phyloP scores from a whole-genome alignment of 2,113 vertebrate genomes.

The Sitta europaea region DNA sequence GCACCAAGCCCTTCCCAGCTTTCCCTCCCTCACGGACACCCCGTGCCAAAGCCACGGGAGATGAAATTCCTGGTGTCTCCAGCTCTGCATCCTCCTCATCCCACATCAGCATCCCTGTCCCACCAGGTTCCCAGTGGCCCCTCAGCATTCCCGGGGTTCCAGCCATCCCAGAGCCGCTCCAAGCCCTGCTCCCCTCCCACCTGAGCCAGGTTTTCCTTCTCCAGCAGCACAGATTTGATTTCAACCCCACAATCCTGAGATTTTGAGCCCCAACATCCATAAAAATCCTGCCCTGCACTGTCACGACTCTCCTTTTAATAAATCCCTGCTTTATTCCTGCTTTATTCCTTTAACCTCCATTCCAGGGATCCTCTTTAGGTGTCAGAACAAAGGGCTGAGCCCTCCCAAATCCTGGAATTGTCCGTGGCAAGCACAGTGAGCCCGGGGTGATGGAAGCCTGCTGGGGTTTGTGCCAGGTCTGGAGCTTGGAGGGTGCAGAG shows the following conservation, averaged over 20 bases:
- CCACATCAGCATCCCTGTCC: not conserved
- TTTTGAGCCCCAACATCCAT: not conserved
- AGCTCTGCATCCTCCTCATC: not conserved
- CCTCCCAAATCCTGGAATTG: rapidly evolving
- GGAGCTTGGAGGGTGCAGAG: not conserved
- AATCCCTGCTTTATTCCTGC: too few species aligned
- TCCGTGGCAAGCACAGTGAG: not conserved
- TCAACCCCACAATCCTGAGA: rapidly evolving
- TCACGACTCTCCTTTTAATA: not conserved
- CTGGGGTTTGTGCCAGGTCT: rapidly evolving
- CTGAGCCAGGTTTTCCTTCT: not conserved
- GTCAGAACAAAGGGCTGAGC: not conserved
- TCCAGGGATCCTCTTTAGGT: too few species aligned
- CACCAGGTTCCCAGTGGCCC: not conserved
- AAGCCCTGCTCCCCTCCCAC: not conserved
- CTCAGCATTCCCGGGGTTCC: not conserved
- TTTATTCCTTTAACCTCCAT: too few species aligned
- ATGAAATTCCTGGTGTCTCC: not conserved
- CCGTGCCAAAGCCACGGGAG: not conserved
- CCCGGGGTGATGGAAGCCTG: rapidly evolving
- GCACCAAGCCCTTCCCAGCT: not conserved
- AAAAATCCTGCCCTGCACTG: not conserved
- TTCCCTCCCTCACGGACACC: not conserved
- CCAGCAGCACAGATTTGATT: not conserved
- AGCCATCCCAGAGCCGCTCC: not conserved